phyloP scores from a whole-genome alignment of 2,797 vertebrate genomes.

The Microctenopoma steveboyesi region DNA sequence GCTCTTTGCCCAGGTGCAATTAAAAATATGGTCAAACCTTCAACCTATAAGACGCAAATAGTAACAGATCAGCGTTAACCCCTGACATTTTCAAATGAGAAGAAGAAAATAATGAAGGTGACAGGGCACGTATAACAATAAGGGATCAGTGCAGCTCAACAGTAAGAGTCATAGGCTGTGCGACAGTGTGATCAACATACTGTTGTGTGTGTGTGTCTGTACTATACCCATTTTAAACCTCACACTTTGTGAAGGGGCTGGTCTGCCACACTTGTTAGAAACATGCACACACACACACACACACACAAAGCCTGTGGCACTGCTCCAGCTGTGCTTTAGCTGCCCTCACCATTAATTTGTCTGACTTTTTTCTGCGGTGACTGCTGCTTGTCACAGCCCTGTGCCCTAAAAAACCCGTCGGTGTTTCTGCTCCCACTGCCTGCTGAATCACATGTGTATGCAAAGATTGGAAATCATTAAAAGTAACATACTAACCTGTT shows the following conservation, averaged over 20 bases:
- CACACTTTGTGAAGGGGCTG: constrained; percentile 14
- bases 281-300: constrained; percentile 5
- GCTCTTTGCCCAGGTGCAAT: too few species aligned
- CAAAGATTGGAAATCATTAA: neutral
- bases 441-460: constrained; percentile 7
- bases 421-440: neutral
- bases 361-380: constrained; percentile 37
- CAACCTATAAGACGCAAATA: neutral
- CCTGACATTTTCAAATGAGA: neutral
- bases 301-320: constrained; percentile 9
- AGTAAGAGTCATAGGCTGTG: neutral
- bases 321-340: constrained; percentile 53
- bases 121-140: neutral
- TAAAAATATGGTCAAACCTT: neutral
- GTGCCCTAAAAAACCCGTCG: constrained; percentile 19
- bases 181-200: neutral
- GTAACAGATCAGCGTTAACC: neutral
- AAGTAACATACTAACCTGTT: neutral
- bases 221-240: constrained; percentile 22
- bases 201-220: neutral
- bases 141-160: constrained; percentile 11
- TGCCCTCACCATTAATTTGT: constrained; percentile 54
- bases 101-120: neutral
- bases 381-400: constrained; percentile 27
- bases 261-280: constrained; percentile 30